phyloP scores from a whole-genome alignment of 2,888 invertebrate species.

The Azorinus chamasolen region DNA sequence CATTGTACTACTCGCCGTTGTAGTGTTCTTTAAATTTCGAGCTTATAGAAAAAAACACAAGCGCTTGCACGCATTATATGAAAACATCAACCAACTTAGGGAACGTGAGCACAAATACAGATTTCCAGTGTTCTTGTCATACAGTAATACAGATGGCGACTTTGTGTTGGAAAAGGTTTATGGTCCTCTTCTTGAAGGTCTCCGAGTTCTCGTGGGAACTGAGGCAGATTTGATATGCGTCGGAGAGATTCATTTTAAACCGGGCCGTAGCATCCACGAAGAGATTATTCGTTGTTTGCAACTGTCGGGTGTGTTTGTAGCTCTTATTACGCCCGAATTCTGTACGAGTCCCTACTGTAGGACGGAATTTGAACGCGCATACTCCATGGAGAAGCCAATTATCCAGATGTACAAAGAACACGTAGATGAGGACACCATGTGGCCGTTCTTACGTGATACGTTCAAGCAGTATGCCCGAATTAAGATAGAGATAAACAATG shows the following conservation, averaged over 20 bases:
- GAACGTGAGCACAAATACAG: neutral
- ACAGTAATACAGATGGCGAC: neutral
- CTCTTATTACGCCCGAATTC: neutral
- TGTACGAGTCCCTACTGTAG: conserved; percentile 14
- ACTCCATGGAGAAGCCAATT: conserved; percentile 6
- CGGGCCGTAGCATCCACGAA: neutral
- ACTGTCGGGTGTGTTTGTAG: neutral
- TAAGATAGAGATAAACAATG: no score
- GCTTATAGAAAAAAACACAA: no score
- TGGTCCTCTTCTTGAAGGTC: neutral
- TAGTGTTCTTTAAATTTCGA: no score
- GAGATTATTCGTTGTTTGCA: neutral
- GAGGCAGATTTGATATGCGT: no score
- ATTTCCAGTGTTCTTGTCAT: neutral
- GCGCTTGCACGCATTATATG: no score
- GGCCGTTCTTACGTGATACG: no score
- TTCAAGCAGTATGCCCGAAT: no score
- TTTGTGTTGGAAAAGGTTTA: conserved; percentile 4
- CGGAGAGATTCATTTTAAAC: no score
- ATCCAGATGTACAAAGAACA: neutral
- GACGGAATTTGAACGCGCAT: conserved; percentile 8
- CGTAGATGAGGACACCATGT: no score
- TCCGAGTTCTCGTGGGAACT: no score
- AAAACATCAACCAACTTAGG: neutral
- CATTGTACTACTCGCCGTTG: no score